These are phyloP conservation scores for Asbolus verrucosus DNA, from an alignment of 1,140 invertebrate species.

Conservation along the genomic window DNA sequence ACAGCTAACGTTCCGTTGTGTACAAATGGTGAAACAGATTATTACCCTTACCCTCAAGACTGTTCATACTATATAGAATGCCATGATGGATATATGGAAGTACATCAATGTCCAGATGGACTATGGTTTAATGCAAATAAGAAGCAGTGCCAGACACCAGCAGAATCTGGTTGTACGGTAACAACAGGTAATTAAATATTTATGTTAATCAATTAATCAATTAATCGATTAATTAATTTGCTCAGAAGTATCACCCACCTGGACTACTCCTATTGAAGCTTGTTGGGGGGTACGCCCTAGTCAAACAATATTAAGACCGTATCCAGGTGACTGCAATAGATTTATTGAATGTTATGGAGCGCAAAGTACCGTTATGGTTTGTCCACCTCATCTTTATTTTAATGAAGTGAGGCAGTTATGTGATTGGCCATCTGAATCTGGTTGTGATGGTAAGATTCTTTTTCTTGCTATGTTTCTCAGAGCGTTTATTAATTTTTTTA, in stretches of 20 bases:
- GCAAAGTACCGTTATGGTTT: neutral
- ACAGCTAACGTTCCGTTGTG: too few species aligned
- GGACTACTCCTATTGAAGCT: neutral
- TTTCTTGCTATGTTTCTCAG: neutral
- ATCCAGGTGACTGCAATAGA: constrained; percentile 8
- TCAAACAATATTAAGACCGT: neutral
- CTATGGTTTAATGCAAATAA: neutral
- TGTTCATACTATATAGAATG: constrained; percentile 6
- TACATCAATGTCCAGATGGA: neutral
- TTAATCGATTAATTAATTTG: too few species aligned
- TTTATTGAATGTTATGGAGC: constrained; percentile 8
- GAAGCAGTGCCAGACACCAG: neutral
- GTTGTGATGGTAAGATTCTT: constrained; percentile 8
- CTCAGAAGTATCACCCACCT: too few species aligned
- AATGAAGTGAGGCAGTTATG: neutral
- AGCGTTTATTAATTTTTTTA: neutral
- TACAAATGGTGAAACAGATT: too few species aligned
- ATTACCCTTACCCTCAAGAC: neutral
- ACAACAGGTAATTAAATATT: too few species aligned
- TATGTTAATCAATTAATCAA: too few species aligned
- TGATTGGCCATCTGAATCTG: neutral
- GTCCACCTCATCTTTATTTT: constrained; percentile 10
- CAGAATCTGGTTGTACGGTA: neutral
- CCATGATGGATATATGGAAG: neutral
- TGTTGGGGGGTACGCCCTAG: constrained; percentile 4